These are phyloP conservation scores for Eulemur rufifrons DNA, from an alignment of 2,113 vertebrate species.

Conservation along the genomic window DNA sequence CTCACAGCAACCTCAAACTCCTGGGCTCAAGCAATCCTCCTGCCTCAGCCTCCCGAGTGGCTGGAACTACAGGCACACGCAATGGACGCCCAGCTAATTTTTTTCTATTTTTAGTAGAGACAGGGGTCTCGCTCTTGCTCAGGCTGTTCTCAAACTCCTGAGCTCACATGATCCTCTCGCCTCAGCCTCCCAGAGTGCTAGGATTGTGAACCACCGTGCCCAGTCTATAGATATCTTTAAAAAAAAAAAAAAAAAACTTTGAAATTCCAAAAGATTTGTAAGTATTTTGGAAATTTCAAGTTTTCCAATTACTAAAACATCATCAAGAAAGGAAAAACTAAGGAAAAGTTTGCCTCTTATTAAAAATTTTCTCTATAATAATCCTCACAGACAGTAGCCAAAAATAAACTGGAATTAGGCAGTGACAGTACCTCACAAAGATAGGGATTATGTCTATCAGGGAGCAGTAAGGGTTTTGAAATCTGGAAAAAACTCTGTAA, in stretches of 20 bases:
- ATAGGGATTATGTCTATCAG: neutral
- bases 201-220: too few species aligned
- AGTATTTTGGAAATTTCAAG: neutral
- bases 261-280: slow-evolving; percentile 28
- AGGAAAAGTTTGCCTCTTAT: neutral
- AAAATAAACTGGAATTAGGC: slow-evolving; percentile 32
- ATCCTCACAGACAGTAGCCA: slow-evolving; percentile 3
- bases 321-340: neutral
- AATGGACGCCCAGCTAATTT: too few species aligned
- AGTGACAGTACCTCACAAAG: slow-evolving; percentile 8
- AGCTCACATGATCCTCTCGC: too few species aligned
- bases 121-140: too few species aligned
- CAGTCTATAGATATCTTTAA: too few species aligned
- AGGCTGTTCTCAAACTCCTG: too few species aligned
- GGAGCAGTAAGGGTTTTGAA: slow-evolving; percentile 23
- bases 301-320: neutral
- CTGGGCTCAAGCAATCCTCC: too few species aligned
- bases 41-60: too few species aligned
- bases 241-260: neutral
- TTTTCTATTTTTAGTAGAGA: too few species aligned
- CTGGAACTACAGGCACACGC: too few species aligned
- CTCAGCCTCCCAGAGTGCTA: too few species aligned
- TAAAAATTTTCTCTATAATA: slow-evolving; percentile 16
- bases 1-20: too few species aligned
- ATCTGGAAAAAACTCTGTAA: slow-evolving; percentile 10